Evolutionary conservation across 2,888 invertebrate genomes (phyloP).

Genomic region (Cryptosula pallasiana): DNA sequence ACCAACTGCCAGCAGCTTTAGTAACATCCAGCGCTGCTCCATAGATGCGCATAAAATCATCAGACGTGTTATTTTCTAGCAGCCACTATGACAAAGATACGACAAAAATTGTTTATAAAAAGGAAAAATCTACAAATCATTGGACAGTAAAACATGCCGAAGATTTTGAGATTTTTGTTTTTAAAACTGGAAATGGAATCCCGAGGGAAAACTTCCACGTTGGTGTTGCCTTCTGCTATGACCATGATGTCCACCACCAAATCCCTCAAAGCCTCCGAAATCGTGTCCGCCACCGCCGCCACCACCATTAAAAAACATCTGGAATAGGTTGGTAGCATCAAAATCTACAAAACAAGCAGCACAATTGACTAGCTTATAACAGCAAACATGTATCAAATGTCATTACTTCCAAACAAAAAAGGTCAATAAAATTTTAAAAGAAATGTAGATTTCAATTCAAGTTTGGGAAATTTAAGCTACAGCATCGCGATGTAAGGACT

Average conservation of each 20-base stretch:
- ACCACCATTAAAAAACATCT: conserved; percentile 68
- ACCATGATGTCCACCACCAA: conserved; percentile 51
- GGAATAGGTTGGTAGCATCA: conserved; percentile 79
- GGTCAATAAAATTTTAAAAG: too few relatives aligned
- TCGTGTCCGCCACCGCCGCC: conserved; percentile 28
- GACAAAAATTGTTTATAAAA: background rate
- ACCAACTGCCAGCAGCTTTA: too few relatives aligned
- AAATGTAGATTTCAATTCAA: too few relatives aligned
- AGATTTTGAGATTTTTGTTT: background rate
- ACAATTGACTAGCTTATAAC: background rate
- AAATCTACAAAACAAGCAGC: conserved; percentile 56
- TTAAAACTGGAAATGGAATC: conserved; percentile 68
- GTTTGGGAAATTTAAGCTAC: too few relatives aligned
- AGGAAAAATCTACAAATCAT: background rate
- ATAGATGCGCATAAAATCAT: too few relatives aligned
- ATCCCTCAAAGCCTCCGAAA: conserved; percentile 32
- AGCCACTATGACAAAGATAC: too few relatives aligned
- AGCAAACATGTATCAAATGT: background rate
- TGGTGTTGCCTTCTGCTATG: conserved; percentile 30
- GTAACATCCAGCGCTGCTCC: too few relatives aligned
- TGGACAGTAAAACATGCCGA: background rate
- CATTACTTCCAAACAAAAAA: background rate
- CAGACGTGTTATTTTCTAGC: too few relatives aligned
- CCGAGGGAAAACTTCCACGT: conserved; percentile 58
- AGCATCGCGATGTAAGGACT: too few relatives aligned